Base-by-base conservation (phyloP, 2,888 invertebrate genomes). In the Sphinx pinastri region DNA sequence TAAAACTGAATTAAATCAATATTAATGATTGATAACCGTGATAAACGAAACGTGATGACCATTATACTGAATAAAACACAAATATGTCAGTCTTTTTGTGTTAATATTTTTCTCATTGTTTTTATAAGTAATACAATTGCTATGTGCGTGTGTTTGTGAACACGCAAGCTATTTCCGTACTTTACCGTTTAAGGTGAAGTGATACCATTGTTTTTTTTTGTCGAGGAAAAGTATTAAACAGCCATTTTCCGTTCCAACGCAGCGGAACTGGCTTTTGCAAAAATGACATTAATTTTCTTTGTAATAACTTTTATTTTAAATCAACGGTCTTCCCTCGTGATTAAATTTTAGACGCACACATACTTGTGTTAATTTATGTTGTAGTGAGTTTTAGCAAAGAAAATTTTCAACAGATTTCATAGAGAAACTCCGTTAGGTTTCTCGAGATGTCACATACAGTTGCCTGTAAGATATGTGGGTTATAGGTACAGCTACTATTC, bases 41-140 rank as follows among this genome's bases (percentile, higher is more conserved):
- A 63, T 71, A 76, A 76, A 55, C 72, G 38, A 25, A n/a, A n/a
- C n/a, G n/a, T n/a, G 25, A 25, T 25, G 25, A 70, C 73, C 68
- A 68, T 68, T 68, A 71, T 70, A 72, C 49, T 72, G 67, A 68
- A 63, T 68, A 69, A 31, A 69, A 47, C 59, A 73, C 71, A 70
- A 73, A 73, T 74, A 74, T 71, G 25, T 73, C 58, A 31, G 47
- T 63, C 67, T 19, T 63, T 49, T 63, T 63, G 60, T 60, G 63
- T 14, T 47, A 47, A 14, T 12, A 25, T 63, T 47, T 63, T 63
- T 47, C 49, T 60, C 38, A 49, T 49, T 63, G 63, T 25, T 19
- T 63, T 63, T 63, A 6, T 47, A 60, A 16, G n/a, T 10, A 11
- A 25, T 49, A 16, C 63, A 13, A 13, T 13, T 19, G 57, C 7